Conservation (phyloP, 2,888 invertebrate species). For the Choreutis nemorana region DNA sequence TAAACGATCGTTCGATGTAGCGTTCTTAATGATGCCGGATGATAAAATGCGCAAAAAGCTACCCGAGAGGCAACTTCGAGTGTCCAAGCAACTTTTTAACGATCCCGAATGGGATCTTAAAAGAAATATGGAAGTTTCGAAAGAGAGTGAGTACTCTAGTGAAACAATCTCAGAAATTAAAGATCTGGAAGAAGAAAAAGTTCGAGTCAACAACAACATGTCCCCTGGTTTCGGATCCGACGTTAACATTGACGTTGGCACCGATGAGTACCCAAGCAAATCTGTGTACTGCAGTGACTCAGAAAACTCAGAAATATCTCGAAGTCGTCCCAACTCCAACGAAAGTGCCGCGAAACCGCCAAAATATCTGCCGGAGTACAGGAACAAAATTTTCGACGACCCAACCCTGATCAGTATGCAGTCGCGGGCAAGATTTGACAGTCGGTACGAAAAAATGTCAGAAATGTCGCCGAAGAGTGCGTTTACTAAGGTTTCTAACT, state of each 20-base stretch:
- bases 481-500: constrained; percentile 80
- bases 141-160: constrained; percentile 45
- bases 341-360: constrained; percentile 62
- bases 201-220: constrained; percentile 49
- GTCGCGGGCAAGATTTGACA: constrained; percentile 58
- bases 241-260: constrained; percentile 58
- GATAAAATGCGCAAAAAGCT: constrained; percentile 77
- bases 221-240: constrained; percentile 58
- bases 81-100: constrained; percentile 56
- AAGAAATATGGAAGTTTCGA: constrained; percentile 47
- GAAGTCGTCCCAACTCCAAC: constrained; percentile 61
- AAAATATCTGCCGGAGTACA: constrained; percentile 59
- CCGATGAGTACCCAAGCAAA: constrained; percentile 58
- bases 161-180: constrained; percentile 40
- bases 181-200: constrained; percentile 49
- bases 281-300: constrained; percentile 58
- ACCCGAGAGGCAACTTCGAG: constrained; percentile 60
- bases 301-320: constrained; percentile 53
- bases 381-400: constrained; percentile 69
- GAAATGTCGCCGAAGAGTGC: constrained; percentile 76
- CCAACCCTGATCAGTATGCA: constrained; percentile 62
- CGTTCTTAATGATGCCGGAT: constrained; percentile 88
- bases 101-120: constrained; percentile 59
- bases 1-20: constrained; percentile 90
- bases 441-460: constrained; percentile 47